phyloP scores from a whole-genome alignment of 35 echinoderm and acorn worm species.

The Apostichopus californicus region DNA sequence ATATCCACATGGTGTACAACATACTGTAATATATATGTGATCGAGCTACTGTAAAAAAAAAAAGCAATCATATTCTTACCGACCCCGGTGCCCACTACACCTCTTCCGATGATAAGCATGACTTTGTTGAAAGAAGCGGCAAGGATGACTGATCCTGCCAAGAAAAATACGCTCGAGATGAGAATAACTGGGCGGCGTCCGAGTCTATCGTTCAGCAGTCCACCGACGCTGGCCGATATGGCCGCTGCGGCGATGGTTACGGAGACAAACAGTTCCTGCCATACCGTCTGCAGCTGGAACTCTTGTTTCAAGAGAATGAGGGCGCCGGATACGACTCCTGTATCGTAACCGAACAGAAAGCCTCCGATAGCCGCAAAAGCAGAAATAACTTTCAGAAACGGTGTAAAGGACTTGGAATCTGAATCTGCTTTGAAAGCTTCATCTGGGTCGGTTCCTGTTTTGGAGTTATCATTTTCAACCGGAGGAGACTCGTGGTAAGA shows the following conservation, averaged over 20 bases:
- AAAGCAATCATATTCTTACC: conserved; percentile 57
- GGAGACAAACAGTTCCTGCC: conserved; percentile 90
- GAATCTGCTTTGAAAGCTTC: too few species aligned
- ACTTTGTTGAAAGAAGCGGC: conserved; percentile 59
- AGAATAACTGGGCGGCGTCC: conserved; percentile 80
- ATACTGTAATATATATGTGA: too few species aligned
- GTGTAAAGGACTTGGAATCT: neutral
- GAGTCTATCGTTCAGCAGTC: conserved; percentile 76
- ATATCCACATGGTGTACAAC: too few species aligned
- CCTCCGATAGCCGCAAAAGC: conserved; percentile 89
- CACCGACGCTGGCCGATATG: conserved; percentile 64
- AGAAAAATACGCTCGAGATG: conserved; percentile 69
- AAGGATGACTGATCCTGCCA: conserved; percentile 63
- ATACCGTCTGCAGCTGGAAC: conserved; percentile 75
- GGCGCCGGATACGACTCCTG: conserved; percentile 95
- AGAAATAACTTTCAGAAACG: conserved; percentile 69
- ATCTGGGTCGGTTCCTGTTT: too few species aligned
- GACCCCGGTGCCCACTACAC: conserved; percentile 86
- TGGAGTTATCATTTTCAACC: too few species aligned
- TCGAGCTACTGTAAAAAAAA: too few species aligned
- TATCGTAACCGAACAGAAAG: conserved; percentile 97
- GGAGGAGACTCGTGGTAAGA: too few species aligned
- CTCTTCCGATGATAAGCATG: conserved; percentile 59
- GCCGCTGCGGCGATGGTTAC: conserved; percentile 88
- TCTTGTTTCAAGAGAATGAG: conserved; percentile 81